A percentile compares a stretch with the other conserved stretches of the same genome.
Evolutionary conservation across 2,113 vertebrate species (phyloP).

Genomic region (Thunnus thynnus): DNA sequence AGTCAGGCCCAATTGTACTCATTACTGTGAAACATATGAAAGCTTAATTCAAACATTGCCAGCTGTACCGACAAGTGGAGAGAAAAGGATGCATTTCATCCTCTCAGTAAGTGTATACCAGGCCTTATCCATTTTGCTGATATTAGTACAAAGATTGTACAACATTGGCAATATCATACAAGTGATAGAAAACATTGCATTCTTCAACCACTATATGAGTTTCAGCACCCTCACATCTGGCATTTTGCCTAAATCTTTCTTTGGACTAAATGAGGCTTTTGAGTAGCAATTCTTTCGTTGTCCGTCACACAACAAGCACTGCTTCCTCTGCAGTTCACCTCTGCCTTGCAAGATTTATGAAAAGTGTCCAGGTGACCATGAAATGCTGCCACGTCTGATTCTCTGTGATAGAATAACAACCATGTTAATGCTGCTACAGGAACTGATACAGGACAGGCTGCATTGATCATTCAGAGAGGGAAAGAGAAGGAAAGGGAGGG

Average conservation of each 20-base stretch:
- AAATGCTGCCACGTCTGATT: conserved; percentile 76
- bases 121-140: conserved; percentile 41
- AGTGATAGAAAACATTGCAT: conserved; percentile 19
- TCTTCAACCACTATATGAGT: background rate
- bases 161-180: conserved; percentile 23
- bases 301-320: conserved; percentile 18
- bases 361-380: conserved; percentile 63
- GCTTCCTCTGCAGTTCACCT: conserved; percentile 47
- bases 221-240: conserved; percentile 15
- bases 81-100: conserved; percentile 39
- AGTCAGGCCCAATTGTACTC: conserved; percentile 61
- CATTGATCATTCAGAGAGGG: conserved; percentile 59
- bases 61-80: conserved; percentile 6
- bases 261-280: conserved; percentile 33
- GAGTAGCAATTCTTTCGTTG: conserved; percentile 6
- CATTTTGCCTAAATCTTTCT: conserved; percentile 35
- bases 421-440: conserved; percentile 51
- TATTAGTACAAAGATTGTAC: conserved; percentile 32
- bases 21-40: conserved; percentile 59
- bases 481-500: background rate
- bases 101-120: conserved; percentile 15
- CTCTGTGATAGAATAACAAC: conserved; percentile 70
- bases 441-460: conserved; percentile 42
- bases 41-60: conserved; percentile 50
- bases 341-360: conserved; percentile 70